Evolutionary conservation across 2,113 vertebrate genomes (phyloP).

Genomic region (Tricholaema leucomelas): DNA sequence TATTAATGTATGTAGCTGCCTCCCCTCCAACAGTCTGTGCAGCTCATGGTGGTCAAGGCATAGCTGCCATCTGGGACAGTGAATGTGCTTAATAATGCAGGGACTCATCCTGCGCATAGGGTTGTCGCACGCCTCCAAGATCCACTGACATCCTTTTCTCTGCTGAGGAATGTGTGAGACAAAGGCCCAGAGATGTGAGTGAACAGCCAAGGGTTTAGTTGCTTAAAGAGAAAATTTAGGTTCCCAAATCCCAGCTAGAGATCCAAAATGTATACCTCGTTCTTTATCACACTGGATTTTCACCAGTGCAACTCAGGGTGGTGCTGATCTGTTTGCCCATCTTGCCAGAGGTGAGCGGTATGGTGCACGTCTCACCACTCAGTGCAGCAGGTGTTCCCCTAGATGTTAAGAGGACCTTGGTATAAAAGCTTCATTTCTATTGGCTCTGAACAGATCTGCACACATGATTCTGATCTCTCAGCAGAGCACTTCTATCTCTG

Average conservation of each 20-base stretch:
- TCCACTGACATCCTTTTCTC: neutral
- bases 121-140: neutral
- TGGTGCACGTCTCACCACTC: neutral
- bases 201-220: neutral
- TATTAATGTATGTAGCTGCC: neutral
- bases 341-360: neutral
- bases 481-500: neutral
- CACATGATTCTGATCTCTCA: neutral
- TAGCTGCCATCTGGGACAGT: neutral
- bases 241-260: neutral
- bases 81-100: neutral
- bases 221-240: neutral
- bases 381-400: neutral
- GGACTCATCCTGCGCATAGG: neutral
- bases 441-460: neutral
- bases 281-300: neutral
- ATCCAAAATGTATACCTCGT: neutral
- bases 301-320: neutral
- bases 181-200: neutral
- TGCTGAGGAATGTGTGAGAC: fast-evolving
- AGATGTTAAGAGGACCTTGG: neutral
- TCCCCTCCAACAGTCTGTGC: neutral
- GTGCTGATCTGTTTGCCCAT: neutral
- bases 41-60: neutral
- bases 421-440: neutral